Base-by-base conservation (phyloP, 2,888 invertebrate genomes). In the Drosophila nigritarsus region DNA sequence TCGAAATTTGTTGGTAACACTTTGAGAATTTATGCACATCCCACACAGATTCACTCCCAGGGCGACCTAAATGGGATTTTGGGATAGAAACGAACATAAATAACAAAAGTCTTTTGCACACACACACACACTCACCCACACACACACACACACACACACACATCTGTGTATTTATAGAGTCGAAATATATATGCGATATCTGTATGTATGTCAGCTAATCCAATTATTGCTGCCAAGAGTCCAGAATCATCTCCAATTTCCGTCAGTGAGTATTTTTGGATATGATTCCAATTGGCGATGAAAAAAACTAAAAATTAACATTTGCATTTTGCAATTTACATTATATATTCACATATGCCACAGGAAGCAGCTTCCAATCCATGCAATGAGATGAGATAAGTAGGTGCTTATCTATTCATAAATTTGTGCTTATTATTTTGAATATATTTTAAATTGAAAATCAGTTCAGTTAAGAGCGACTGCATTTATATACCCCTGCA, bases 21-120 rank as follows among this genome's bases (percentile, higher is more conserved):
- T 58, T 50, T 61, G 58, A 38, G 27, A 54, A 65, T 78, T 76
- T 67, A 76, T 78, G 60, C 64, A 80, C 83, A 60, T 51, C 83
- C 83, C 86, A 80, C 83, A 40, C 56, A 56, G 38, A 65, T 63
- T 38, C 78, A 24, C 36, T 5, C 24, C 24, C 34, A 36, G 32
- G 38, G 53, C 65, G 53, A 71, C 40, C 58, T 38, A 51, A 65
- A 61, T 75, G 70, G 62, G 68, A 54, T 55, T 36, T 58, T 30
- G 59, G 32, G 27, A 36, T 36, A n/a, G 3, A 65, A 65, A 36
- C 3, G 49, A 34, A 32, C 60, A 70, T 69, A 65, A 78, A 76
- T 74, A 68, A 77, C 40, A 27, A 13, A 53, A 18, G 36, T 61
- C 34, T 29, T 30, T 51, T 34, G 32, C 20, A 53, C 8, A 15